Percentiles rank a stretch among this genome's conserved stretches.
phyloP scores from a whole-genome alignment of 2,113 vertebrate genomes.

The Planiliza haematocheilus region DNA sequence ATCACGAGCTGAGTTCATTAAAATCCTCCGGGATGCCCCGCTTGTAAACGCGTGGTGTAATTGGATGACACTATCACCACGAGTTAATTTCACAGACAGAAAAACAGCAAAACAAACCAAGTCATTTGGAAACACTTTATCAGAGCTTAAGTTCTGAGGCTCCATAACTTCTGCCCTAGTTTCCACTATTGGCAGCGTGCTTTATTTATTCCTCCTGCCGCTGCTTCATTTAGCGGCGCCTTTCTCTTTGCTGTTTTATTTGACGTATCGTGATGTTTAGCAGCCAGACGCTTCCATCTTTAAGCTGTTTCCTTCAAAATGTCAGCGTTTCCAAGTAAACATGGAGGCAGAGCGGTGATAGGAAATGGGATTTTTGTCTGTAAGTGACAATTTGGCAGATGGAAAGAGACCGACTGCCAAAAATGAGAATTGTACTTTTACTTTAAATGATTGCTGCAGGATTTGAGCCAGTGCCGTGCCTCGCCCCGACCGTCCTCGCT shows the following conservation, averaged over 20 bases:
- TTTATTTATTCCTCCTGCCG: neutral
- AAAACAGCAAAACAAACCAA: slow-evolving; percentile 72
- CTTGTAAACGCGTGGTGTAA: slow-evolving; percentile 61
- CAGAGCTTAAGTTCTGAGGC: slow-evolving; percentile 56
- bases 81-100: slow-evolving; percentile 69
- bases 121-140: slow-evolving; percentile 72
- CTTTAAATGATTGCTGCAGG: neutral
- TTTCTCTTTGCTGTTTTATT: slow-evolving; percentile 33
- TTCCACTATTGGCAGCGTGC: slow-evolving; percentile 60
- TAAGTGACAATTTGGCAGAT: slow-evolving; percentile 43
- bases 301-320: slow-evolving; percentile 43
- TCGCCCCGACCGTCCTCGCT: neutral
- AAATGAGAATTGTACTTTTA: slow-evolving; percentile 9
- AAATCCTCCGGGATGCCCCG: slow-evolving; percentile 29
- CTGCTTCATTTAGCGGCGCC: slow-evolving; percentile 40
- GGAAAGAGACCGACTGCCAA: slow-evolving; percentile 22
- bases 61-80: slow-evolving; percentile 69
- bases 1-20: slow-evolving; percentile 49
- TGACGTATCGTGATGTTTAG: slow-evolving; percentile 47
- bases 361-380: slow-evolving; percentile 29
- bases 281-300: slow-evolving; percentile 13
- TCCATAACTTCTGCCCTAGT: slow-evolving; percentile 62
- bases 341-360: neutral
- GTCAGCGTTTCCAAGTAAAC: slow-evolving; percentile 36
- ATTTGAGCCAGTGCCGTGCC: neutral